Evolutionary conservation across 2,888 invertebrate species (phyloP).

Genomic region (Iselma pallidipennis): DNA sequence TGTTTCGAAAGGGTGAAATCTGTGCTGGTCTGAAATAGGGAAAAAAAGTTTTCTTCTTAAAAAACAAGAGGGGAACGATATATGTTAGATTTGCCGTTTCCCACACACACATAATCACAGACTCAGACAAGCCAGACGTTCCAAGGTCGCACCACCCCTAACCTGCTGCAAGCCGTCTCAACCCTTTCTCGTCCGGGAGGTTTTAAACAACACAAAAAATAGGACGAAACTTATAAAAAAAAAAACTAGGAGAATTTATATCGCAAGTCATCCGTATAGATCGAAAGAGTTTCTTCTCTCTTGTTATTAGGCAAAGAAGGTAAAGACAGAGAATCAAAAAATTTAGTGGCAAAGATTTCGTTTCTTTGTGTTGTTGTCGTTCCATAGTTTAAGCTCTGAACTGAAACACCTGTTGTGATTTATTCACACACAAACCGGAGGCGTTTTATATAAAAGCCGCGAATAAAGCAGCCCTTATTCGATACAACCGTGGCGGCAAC

Average conservation of each 20-base stretch:
- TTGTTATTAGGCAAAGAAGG: no score
- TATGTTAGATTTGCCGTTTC: conserved; percentile 36
- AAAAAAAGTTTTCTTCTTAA: conserved; percentile 4
- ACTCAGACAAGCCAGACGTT: conserved; percentile 32
- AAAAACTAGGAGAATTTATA: conserved; percentile 28
- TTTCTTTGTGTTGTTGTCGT: conserved; percentile 7
- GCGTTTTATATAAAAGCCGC: conserved; percentile 40
- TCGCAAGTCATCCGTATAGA: conserved; percentile 39
- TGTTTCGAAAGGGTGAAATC: conserved; percentile 49
- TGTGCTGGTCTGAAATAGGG: conserved; percentile 34
- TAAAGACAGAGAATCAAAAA: conserved; percentile 10
- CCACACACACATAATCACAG: conserved; percentile 36
- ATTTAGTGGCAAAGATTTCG: background rate
- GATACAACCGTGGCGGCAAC: conserved; percentile 8
- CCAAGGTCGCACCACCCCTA: conserved; percentile 35
- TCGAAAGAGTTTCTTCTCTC: conserved; percentile 29
- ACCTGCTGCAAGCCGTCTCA: conserved; percentile 36
- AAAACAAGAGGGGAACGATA: conserved; percentile 27
- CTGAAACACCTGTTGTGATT: conserved; percentile 26
- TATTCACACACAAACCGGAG: conserved; percentile 24
- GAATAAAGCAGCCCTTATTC: conserved; percentile 34
- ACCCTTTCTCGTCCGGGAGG: conserved; percentile 23
- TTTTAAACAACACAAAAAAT: background rate
- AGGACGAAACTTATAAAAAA: conserved; percentile 9
- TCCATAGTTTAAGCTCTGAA: conserved; percentile 4